Evolutionary conservation across 2,113 vertebrate species (phyloP).

Genomic region (Hemichromis elongatus): DNA sequence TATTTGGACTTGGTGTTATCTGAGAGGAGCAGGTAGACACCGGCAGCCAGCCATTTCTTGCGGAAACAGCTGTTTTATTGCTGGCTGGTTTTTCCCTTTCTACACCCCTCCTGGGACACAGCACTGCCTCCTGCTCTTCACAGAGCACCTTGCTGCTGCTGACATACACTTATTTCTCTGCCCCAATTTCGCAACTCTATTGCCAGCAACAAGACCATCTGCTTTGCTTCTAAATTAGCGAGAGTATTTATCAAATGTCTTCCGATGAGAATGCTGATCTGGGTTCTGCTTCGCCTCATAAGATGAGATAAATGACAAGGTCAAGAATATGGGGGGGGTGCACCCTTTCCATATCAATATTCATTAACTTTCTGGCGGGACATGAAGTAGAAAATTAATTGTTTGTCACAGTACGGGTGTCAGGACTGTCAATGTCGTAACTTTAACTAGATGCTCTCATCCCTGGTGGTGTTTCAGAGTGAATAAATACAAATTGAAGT

Average conservation of each 20-base stretch:
- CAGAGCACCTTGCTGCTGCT: conserved; percentile 10
- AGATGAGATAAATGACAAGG: conserved; percentile 38
- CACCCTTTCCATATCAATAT: not conserved
- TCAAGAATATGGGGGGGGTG: not conserved
- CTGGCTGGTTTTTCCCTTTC: conserved; percentile 2
- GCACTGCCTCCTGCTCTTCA: conserved; percentile 1
- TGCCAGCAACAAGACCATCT: conserved; percentile 29
- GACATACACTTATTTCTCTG: conserved; percentile 30
- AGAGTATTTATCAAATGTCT: conserved; percentile 31
- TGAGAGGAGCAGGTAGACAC: conserved; percentile 1
- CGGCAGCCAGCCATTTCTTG: conserved; percentile 5
- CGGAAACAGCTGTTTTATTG: conserved; percentile 49
- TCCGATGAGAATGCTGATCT: conserved; percentile 12
- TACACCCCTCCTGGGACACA: conserved; percentile 11
- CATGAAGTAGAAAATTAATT: conserved; percentile 10
- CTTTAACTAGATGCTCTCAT: not conserved
- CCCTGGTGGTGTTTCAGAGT: not conserved
- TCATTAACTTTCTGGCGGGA: not conserved
- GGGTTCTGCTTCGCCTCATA: not conserved
- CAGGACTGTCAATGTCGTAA: not conserved
- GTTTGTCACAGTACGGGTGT: not conserved
- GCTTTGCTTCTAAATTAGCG: conserved; percentile 36
- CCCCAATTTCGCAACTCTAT: conserved; percentile 19
- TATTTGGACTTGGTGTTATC: not conserved
- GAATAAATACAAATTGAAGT: not conserved